These are phyloP conservation scores for Passer domesticus DNA, from an alignment of 2,113 vertebrate species.

Conservation along the genomic window DNA sequence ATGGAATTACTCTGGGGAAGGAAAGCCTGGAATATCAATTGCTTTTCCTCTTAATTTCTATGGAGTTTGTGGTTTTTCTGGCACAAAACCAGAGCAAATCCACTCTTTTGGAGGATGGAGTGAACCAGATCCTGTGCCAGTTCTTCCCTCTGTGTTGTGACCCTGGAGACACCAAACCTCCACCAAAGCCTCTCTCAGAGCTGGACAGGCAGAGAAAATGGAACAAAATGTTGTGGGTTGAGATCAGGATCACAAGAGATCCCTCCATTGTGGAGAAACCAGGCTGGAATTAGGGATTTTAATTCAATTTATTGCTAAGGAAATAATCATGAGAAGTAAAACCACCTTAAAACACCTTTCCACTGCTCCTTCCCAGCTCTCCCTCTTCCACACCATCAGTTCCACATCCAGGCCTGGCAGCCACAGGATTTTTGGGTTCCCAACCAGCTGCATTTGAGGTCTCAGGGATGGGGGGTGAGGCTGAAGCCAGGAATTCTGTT, in stretches of 20 bases:
- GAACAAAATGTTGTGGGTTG: neutral
- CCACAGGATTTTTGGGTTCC: neutral
- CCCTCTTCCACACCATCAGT: too few species aligned
- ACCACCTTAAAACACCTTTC: neutral
- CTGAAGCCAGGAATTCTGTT: neutral
- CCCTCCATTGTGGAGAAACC: neutral
- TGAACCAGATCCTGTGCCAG: neutral
- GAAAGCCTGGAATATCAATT: neutral
- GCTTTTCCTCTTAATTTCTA: neutral
- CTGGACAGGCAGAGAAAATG: neutral
- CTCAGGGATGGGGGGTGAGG: neutral
- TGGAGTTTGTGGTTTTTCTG: neutral
- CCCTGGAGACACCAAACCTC: neutral
- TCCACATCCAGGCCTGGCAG: neutral
- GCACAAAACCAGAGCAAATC: neutral
- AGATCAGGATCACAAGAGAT: neutral
- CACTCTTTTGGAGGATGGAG: neutral
- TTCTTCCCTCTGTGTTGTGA: neutral
- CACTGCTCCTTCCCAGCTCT: neutral
- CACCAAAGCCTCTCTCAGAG: neutral
- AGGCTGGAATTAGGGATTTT: neutral
- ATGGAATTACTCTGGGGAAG: neutral
- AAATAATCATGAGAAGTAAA: neutral
- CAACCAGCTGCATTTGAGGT: neutral
- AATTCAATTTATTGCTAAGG: neutral